Evolutionary conservation across 1,140 invertebrate species (phyloP).

Genomic region (Leptinotarsa undecemlineata): DNA sequence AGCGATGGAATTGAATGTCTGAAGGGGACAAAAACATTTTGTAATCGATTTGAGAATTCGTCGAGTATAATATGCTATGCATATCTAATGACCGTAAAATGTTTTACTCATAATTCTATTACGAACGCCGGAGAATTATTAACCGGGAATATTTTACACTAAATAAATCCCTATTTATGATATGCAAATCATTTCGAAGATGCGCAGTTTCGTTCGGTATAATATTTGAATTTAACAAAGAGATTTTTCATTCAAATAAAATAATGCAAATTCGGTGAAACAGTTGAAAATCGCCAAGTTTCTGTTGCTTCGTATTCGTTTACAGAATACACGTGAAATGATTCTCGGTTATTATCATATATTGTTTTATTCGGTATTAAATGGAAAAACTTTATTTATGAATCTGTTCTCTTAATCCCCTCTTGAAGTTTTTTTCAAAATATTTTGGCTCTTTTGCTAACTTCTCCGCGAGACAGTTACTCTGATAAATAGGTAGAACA

Average conservation of each 20-base stretch:
- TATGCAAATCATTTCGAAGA: conserved; percentile 36
- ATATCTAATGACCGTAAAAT: conserved; percentile 45
- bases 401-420: too few relatives aligned
- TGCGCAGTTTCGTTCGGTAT: conserved; percentile 9
- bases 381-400: too few relatives aligned
- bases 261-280: not conserved
- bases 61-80: conserved; percentile 43
- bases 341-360: too few relatives aligned
- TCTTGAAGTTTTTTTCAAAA: too few relatives aligned
- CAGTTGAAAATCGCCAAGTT: not conserved
- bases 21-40: not conserved
- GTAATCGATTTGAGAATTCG: conserved; percentile 35
- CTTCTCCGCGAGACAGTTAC: too few relatives aligned
- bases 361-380: too few relatives aligned
- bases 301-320: not conserved
- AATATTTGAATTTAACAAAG: conserved; percentile 15
- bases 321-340: too few relatives aligned
- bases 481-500: too few relatives aligned
- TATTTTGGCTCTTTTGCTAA: too few relatives aligned
- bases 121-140: conserved; percentile 28
- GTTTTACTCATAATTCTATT: conserved; percentile 45
- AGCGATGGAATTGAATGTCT: conserved; percentile 1
- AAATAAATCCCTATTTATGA: conserved; percentile 37
- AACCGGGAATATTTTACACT: conserved; percentile 34
- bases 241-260: conserved; percentile 4